phyloP scores from a whole-genome alignment of 2,797 vertebrate species.

The Vireo griseus region DNA sequence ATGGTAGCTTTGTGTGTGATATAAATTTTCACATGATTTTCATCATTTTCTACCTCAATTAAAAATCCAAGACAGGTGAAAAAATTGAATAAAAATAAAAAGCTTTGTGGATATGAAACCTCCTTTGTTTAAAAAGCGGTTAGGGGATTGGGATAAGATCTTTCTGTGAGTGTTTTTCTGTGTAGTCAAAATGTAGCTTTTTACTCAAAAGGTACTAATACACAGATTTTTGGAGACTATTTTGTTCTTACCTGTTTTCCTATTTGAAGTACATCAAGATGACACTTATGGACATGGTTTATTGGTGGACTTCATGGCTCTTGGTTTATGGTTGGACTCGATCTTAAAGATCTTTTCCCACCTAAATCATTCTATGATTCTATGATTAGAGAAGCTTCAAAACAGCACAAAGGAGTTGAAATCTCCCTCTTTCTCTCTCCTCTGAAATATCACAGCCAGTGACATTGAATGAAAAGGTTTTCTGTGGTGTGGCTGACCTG shows the following conservation, averaged over 20 bases:
- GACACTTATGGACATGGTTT: not conserved
- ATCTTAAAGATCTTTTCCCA: not conserved
- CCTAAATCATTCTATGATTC: not conserved
- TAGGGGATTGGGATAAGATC: not conserved
- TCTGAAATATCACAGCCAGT: not conserved
- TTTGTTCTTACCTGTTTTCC: not conserved
- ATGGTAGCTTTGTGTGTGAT: not conserved
- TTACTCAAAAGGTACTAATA: not conserved
- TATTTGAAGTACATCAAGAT: not conserved
- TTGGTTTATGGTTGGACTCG: not conserved
- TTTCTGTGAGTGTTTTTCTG: not conserved
- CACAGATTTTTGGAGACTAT: not conserved
- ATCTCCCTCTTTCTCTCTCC: not conserved
- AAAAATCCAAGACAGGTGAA: not conserved
- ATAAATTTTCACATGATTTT: not conserved
- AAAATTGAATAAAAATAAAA: not conserved
- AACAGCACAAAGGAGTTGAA: not conserved
- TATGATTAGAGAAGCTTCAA: not conserved
- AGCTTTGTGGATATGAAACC: not conserved
- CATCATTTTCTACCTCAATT: not conserved
- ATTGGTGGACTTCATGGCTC: not conserved
- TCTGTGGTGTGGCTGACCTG: slow-evolving; percentile 3
- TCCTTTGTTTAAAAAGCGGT: not conserved
- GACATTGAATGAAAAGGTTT: not conserved
- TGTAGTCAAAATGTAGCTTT: not conserved